Conservation (phyloP, 2,113 vertebrate species). For the Thryonomys swinderianus region DNA sequence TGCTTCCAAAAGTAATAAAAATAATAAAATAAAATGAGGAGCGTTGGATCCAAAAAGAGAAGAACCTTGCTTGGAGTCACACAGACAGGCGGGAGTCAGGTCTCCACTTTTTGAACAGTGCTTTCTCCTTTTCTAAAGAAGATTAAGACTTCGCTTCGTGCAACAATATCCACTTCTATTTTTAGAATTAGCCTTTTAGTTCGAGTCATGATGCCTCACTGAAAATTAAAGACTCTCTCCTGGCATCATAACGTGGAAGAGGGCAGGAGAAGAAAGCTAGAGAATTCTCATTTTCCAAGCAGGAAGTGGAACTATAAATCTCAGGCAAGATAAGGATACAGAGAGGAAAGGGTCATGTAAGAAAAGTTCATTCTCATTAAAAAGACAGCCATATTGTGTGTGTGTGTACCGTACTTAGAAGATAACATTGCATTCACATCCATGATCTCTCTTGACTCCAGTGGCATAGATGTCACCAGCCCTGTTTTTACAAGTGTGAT, state of each 20-base stretch:
- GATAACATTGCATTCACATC: not conserved
- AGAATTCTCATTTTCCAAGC: constrained; percentile 22
- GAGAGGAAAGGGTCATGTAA: not conserved
- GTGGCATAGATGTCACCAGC: not conserved
- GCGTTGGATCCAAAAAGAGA: not conserved
- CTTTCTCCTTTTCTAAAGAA: constrained; percentile 37
- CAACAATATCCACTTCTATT: not conserved
- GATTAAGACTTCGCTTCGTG: not conserved
- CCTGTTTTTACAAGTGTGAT: not conserved
- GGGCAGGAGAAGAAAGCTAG: not conserved
- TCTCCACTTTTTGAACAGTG: not conserved
- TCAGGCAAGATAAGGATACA: not conserved
- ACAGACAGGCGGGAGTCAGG: not conserved
- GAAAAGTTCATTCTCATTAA: not conserved
- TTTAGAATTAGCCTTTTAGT: constrained; percentile 7
- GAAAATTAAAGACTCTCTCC: constrained; percentile 32
- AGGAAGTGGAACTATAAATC: not conserved
- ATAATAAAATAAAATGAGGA: not conserved
- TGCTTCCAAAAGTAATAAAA: not conserved
- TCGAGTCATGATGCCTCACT: not conserved
- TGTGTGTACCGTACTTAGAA: not conserved
- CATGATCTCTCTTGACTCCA: not conserved
- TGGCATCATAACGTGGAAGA: not conserved
- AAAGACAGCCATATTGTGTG: not conserved
- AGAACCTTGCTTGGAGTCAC: not conserved